phyloP scores from a whole-genome alignment of 35 echinoderm and acorn worm species.

The Acanthaster planci region DNA sequence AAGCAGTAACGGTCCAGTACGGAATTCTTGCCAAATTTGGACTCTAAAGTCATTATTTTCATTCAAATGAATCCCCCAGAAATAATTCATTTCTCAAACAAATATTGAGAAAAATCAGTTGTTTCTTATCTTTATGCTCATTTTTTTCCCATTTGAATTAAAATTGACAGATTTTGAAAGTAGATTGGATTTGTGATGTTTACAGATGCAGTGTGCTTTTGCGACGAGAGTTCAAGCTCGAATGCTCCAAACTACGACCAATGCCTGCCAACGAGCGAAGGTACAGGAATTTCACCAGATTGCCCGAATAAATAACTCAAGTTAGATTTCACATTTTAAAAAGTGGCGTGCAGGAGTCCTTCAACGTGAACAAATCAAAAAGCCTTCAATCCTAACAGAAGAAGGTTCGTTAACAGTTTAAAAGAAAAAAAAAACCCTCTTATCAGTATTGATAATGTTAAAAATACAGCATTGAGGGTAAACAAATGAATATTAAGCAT shows the following conservation, averaged over 20 bases:
- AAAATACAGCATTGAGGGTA: no score
- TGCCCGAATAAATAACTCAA: not conserved
- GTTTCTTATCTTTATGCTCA: no score
- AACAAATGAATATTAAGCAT: no score
- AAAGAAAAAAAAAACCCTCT: not conserved
- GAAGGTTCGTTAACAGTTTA: not conserved
- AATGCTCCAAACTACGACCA: slow-evolving; percentile 70
- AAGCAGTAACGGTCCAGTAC: no score
- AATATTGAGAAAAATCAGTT: no score
- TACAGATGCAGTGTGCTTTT: slow-evolving; percentile 58
- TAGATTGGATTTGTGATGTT: not conserved
- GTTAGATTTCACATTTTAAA: not conserved
- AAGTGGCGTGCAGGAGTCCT: not conserved
- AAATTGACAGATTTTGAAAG: no score
- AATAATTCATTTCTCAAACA: no score
- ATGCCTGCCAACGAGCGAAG: slow-evolving; percentile 52
- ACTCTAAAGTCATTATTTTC: no score
- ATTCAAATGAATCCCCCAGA: no score
- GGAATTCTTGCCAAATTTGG: no score
- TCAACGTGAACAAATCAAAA: not conserved
- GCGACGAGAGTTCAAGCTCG: slow-evolving; percentile 45
- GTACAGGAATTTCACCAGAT: not conserved
- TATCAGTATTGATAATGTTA: not conserved
- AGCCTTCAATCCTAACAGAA: not conserved
- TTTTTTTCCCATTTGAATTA: no score